Percentiles rank a stretch among this genome's conserved stretches.
phyloP scores from a whole-genome alignment of 2,797 vertebrate species.

The Synaphobranchus kaupii region DNA sequence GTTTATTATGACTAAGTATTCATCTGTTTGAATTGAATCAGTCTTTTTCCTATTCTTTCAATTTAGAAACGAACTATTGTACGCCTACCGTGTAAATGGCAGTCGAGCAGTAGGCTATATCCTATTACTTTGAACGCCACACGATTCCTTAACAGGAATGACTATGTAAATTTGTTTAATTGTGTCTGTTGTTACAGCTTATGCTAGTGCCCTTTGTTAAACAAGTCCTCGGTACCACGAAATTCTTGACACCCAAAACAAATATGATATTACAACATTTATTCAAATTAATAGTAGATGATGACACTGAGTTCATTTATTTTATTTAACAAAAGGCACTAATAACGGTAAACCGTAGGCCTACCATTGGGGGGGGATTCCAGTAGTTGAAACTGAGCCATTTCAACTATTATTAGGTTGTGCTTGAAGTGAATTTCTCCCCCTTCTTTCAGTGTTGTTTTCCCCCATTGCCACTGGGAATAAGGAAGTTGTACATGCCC shows the following conservation, averaged over 20 bases:
- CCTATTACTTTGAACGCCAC: neutral
- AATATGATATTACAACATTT: neutral
- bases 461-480: constrained; percentile 54
- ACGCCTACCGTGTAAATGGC: too few species aligned
- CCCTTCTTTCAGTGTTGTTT: constrained; percentile 71
- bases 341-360: neutral
- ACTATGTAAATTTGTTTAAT: too few species aligned
- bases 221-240: neutral
- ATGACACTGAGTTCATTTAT: neutral
- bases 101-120: neutral
- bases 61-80: neutral
- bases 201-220: neutral
- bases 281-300: neutral
- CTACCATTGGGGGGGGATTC: neutral
- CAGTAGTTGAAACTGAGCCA: neutral
- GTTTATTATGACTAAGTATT: neutral
- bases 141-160: neutral
- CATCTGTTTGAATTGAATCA: neutral
- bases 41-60: neutral
- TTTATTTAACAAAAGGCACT: neutral
- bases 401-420: neutral
- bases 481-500: constrained; percentile 48
- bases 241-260: neutral
- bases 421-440: constrained; percentile 58
- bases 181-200: neutral